Percentiles rank a stretch among this genome's conserved stretches.
These are phyloP conservation scores for Pachycephus smyrnensis DNA, from an alignment of 2,888 invertebrate species.

Conservation along the genomic window DNA sequence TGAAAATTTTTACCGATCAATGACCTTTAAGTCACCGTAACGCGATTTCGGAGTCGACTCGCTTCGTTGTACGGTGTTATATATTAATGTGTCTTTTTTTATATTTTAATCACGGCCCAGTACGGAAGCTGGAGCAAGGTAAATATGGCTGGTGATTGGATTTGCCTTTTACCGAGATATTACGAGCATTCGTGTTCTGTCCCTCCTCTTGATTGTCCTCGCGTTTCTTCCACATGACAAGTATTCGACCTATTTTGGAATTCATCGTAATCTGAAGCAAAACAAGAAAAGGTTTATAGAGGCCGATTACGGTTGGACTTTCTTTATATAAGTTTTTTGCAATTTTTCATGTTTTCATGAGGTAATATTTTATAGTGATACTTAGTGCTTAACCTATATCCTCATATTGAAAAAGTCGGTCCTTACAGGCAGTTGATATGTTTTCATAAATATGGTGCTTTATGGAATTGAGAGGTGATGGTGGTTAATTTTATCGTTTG, in stretches of 20 bases:
- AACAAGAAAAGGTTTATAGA: background rate
- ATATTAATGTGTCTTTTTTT: slow-evolving; percentile 40
- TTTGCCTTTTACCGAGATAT: background rate
- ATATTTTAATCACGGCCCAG: slow-evolving; percentile 52
- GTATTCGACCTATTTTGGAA: background rate
- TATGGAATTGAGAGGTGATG: background rate
- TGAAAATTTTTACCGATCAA: slow-evolving; percentile 31
- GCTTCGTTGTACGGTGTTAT: slow-evolving; percentile 14
- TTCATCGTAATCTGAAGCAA: background rate
- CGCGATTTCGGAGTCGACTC: slow-evolving; percentile 13
- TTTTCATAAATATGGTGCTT: background rate
- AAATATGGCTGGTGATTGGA: slow-evolving; percentile 40
- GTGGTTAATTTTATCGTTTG: background rate
- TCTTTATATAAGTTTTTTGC: background rate
- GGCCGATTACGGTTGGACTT: background rate
- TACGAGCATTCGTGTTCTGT: background rate
- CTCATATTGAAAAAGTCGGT: background rate
- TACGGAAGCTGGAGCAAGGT: slow-evolving; percentile 63
- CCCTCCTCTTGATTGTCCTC: background rate
- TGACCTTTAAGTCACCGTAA: slow-evolving; percentile 51
- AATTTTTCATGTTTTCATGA: too few species aligned
- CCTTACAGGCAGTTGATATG: background rate
- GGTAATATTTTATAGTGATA: background rate
- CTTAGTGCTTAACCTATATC: background rate
- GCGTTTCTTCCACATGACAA: background rate